Evolutionary conservation across 2,113 vertebrate genomes (phyloP).

Genomic region (Microcebus jonahi): DNA sequence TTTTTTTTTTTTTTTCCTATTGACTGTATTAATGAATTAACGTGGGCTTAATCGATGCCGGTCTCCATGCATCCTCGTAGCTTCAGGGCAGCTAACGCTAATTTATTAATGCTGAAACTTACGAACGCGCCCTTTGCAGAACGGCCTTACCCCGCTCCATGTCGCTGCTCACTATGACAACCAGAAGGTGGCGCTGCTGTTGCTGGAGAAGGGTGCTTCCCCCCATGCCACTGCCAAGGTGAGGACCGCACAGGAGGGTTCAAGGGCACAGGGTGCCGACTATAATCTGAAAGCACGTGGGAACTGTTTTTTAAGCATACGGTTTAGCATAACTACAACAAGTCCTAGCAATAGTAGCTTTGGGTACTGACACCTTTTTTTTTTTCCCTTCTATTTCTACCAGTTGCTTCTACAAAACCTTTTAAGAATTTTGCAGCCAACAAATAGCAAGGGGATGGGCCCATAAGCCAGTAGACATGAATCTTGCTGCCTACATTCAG

Average conservation of each 20-base stretch:
- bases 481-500: neutral
- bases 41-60: slow-evolving; percentile 27
- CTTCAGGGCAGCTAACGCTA: slow-evolving; percentile 71
- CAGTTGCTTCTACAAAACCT: neutral
- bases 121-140: slow-evolving; percentile 89
- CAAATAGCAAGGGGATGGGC: neutral
- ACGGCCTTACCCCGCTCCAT: slow-evolving; percentile 97
- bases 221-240: slow-evolving; percentile 96
- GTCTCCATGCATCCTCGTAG: slow-evolving; percentile 69
- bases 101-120: slow-evolving; percentile 80
- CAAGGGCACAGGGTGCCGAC: neutral
- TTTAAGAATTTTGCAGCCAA: neutral
- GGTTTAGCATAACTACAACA: neutral
- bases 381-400: neutral
- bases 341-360: neutral
- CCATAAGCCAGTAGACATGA: neutral
- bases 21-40: slow-evolving; percentile 66
- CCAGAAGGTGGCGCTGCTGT: slow-evolving; percentile 97
- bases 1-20: neutral
- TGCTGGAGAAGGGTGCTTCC: slow-evolving; percentile 97
- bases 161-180: slow-evolving; percentile 99
- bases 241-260: slow-evolving; percentile 76
- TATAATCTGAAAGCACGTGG: neutral
- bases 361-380: neutral
- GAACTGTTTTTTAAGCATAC: neutral